A percentile compares a stretch with the other conserved stretches of the same genome.
These are phyloP conservation scores for Apaloderma vittatum DNA, from an alignment of 2,113 vertebrate species.

Conservation along the genomic window DNA sequence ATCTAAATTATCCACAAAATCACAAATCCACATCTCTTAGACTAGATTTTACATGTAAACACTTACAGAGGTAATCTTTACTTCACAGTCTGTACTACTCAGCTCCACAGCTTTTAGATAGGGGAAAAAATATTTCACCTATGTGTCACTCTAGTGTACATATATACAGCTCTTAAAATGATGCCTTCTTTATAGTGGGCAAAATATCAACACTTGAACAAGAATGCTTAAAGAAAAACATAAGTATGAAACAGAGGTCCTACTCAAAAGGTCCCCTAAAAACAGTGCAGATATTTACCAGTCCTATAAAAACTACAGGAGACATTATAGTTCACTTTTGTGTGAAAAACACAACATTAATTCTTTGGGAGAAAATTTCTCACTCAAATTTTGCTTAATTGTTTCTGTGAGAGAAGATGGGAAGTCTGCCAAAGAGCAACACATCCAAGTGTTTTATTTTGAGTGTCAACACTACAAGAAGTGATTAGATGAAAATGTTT, in stretches of 20 bases:
- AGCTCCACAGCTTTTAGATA: neutral
- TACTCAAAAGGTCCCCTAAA: neutral
- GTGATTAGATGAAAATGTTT: neutral
- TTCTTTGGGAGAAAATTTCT: neutral
- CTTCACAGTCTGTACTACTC: neutral
- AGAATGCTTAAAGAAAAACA: neutral
- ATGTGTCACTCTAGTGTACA: neutral
- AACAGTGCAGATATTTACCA: neutral
- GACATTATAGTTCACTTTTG: neutral
- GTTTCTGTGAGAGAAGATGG: neutral
- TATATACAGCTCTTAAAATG: neutral
- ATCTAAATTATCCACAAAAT: neutral
- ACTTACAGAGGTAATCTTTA: neutral
- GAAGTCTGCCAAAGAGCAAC: neutral
- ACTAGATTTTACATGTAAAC: neutral
- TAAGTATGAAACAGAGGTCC: neutral
- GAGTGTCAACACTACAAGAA: neutral
- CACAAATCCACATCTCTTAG: neutral
- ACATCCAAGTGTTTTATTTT: neutral
- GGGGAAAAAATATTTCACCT: neutral
- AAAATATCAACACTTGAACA: neutral
- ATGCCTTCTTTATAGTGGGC: neutral
- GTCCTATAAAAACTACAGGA: neutral
- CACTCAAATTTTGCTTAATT: neutral
- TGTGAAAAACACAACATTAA: neutral